Conservation (phyloP, 2,797 vertebrate genomes). For the Falco cherrug region DNA sequence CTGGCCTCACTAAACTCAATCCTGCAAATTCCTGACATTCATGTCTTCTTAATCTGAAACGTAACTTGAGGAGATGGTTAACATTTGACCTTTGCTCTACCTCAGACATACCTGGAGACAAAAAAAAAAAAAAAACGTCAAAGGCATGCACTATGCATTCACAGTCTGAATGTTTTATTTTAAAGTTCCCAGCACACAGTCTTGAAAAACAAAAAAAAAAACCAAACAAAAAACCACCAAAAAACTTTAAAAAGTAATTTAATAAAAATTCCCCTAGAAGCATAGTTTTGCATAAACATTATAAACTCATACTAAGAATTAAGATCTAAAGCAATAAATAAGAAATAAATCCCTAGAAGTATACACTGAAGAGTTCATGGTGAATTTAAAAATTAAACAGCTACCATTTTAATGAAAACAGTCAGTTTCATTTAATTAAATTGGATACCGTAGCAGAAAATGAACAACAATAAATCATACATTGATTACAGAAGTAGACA, state of each 20-base stretch:
- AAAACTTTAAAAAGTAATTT: constrained; percentile 14
- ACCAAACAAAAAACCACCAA: neutral
- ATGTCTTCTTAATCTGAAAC: constrained; percentile 66
- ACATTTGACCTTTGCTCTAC: constrained; percentile 70
- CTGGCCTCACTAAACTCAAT: constrained; percentile 59
- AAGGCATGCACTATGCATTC: constrained; percentile 22
- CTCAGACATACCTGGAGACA: constrained; percentile 68
- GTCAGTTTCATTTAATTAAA: neutral
- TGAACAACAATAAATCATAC: neutral
- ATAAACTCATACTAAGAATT: neutral
- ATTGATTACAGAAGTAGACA: neutral
- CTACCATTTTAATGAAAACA: neutral
- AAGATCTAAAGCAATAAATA: neutral
- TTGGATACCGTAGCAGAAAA: neutral
- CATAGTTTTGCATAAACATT: neutral
- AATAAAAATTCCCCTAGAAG: neutral
- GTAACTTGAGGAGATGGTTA: constrained; percentile 69
- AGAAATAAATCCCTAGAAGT: neutral
- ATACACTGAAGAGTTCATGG: neutral
- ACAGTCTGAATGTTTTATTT: constrained; percentile 35
- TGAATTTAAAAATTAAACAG: constrained; percentile 19
- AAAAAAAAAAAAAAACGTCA: neutral
- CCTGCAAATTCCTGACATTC: constrained; percentile 71
- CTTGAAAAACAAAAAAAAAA: neutral
- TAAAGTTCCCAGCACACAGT: neutral